These are phyloP conservation scores for Oenanthe oenanthe DNA, from an alignment of 2,113 vertebrate genomes.

Conservation along the genomic window DNA sequence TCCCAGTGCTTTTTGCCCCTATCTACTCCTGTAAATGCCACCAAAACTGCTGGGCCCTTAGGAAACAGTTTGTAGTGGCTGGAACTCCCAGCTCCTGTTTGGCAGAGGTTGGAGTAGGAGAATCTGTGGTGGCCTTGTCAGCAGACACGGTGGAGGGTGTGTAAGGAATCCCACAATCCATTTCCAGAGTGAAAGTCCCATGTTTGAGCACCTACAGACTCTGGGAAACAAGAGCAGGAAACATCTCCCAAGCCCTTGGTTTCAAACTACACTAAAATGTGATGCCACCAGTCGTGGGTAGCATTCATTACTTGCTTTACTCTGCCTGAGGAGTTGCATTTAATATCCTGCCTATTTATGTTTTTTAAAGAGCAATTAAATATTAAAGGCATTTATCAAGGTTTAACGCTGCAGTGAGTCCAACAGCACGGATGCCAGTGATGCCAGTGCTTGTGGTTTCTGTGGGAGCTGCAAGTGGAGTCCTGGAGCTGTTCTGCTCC, in stretches of 20 bases:
- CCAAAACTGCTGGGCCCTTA: neutral
- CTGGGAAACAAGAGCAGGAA: neutral
- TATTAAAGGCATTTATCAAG: conserved; percentile 44
- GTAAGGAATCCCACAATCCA: neutral
- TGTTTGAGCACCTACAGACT: neutral
- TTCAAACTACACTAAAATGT: neutral
- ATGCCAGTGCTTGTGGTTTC: neutral
- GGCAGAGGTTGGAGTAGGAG: neutral
- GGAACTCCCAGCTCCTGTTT: neutral
- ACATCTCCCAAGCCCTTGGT: neutral
- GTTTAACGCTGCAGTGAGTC: neutral
- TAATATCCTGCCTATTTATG: conserved; percentile 41
- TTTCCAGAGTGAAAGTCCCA: neutral
- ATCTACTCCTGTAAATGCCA: neutral
- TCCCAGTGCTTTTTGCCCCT: neutral
- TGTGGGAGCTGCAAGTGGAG: neutral
- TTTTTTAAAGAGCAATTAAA: conserved; percentile 47
- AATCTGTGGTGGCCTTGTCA: neutral
- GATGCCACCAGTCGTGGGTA: neutral
- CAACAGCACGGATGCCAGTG: neutral
- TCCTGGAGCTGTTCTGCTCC: neutral
- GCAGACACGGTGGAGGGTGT: rapidly evolving
- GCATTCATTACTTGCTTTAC: neutral
- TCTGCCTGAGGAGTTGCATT: neutral
- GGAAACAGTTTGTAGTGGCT: neutral